Conservation (phyloP, 53 echinoderm and acorn worm genomes). For the Henricia sp. region DNA sequence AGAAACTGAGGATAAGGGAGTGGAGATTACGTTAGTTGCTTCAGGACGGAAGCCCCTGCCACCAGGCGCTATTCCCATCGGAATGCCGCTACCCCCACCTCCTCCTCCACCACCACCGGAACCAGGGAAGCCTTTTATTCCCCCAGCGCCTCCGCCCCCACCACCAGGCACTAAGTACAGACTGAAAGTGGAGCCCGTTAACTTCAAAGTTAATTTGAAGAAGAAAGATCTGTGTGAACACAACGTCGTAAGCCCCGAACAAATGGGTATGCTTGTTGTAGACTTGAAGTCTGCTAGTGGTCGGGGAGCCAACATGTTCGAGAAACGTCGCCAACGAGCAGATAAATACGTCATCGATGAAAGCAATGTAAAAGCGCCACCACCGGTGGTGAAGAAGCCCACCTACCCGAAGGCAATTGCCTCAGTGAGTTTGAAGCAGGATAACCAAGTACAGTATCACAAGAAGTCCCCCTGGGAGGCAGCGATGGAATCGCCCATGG, state of each 20-base stretch:
- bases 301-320: conserved; percentile 90
- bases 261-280: conserved; percentile 71
- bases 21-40: conserved; percentile 51
- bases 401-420: conserved; percentile 40
- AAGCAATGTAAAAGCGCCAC: conserved; percentile 60
- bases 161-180: conserved; percentile 77
- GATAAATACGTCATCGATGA: conserved; percentile 93
- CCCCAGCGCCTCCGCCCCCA: conserved; percentile 70
- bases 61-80: conserved; percentile 56
- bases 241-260: conserved; percentile 74
- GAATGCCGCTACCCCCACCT: conserved; percentile 54
- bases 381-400: conserved; percentile 66
- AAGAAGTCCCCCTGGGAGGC: conserved; percentile 84
- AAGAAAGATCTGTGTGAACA: conserved; percentile 87
- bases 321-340: conserved; percentile 78
- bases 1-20: conserved; percentile 14
- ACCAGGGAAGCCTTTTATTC: conserved; percentile 33
- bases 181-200: conserved; percentile 79
- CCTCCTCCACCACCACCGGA: conserved; percentile 65
- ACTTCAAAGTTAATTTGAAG: conserved; percentile 91
- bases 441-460: conserved; percentile 12
- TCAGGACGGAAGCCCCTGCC: conserved; percentile 52
- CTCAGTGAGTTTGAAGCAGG: conserved; percentile 34
- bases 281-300: conserved; percentile 76
- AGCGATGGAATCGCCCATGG: conserved; percentile 74